Conservation (phyloP, 2,888 invertebrate genomes). For the Adineta ricciae region DNA sequence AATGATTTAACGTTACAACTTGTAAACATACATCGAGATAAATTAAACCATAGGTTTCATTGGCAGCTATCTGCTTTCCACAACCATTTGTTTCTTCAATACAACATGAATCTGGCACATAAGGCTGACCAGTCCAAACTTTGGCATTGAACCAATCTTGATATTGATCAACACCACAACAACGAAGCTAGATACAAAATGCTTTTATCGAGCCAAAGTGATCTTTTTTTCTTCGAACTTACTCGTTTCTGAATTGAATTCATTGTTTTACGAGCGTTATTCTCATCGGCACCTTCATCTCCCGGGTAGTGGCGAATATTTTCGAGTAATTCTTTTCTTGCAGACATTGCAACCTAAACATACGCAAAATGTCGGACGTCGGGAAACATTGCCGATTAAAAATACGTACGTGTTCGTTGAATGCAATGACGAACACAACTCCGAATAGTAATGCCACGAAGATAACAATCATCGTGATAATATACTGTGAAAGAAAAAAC, state of each 20-base stretch:
- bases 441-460: slow-evolving; percentile 3
- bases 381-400: not conserved
- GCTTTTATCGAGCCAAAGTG: no score
- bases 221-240: not conserved
- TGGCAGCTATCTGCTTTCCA: slow-evolving; percentile 2
- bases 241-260: slow-evolving; percentile 12
- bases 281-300: not conserved
- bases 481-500: not conserved
- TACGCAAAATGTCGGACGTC: no score
- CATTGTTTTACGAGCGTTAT: slow-evolving; percentile 8
- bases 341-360: not conserved
- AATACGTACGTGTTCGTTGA: not conserved
- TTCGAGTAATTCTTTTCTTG: not conserved
- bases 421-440: slow-evolving; percentile 13
- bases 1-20: not conserved
- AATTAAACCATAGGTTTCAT: slow-evolving; percentile 14
- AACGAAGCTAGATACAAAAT: no score
- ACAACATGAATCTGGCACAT: slow-evolving; percentile 19
- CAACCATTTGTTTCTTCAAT: not conserved
- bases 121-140: not conserved
- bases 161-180: slow-evolving; percentile 13
- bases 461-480: not conserved
- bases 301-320: not conserved
- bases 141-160: slow-evolving; percentile 14
- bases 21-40: not conserved